Evolutionary conservation across 2,888 invertebrate genomes (phyloP).

Genomic region (Myopa testacea): DNA sequence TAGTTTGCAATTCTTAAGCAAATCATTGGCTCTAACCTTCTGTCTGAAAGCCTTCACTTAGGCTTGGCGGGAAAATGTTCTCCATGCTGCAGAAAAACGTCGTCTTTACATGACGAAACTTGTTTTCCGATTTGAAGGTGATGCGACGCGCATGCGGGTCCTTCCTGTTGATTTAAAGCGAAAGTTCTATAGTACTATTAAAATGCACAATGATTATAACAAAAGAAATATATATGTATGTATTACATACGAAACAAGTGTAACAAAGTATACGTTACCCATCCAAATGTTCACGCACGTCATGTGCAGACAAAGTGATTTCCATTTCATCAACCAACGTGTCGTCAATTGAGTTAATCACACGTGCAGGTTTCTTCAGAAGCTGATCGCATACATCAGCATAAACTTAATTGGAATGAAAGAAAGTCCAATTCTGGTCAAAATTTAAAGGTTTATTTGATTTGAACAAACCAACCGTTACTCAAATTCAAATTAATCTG

Average conservation of each 20-base stretch:
- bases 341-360: constrained; percentile 58
- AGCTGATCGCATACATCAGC: constrained; percentile 60
- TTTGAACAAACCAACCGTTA: constrained; percentile 53
- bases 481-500: constrained; percentile 64
- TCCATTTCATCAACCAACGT: constrained; percentile 59
- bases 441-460: background rate
- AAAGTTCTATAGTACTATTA: background rate
- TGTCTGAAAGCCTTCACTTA: constrained; percentile 56
- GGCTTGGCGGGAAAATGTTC: constrained; percentile 63
- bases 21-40: constrained; percentile 53
- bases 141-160: constrained; percentile 63
- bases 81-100: constrained; percentile 64
- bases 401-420: constrained; percentile 52
- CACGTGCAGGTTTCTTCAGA: constrained; percentile 55
- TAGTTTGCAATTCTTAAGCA: constrained; percentile 9
- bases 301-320: constrained; percentile 59
- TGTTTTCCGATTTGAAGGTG: constrained; percentile 59
- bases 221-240: background rate
- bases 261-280: constrained; percentile 48
- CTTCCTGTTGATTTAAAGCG: constrained; percentile 51
- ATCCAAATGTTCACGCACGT: constrained; percentile 60
- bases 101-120: constrained; percentile 58
- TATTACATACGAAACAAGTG: background rate
- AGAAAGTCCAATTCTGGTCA: background rate
- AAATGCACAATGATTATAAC: background rate